Evolutionary conservation across 2,888 invertebrate species (phyloP).

Genomic region (Acanthopleura granulata): DNA sequence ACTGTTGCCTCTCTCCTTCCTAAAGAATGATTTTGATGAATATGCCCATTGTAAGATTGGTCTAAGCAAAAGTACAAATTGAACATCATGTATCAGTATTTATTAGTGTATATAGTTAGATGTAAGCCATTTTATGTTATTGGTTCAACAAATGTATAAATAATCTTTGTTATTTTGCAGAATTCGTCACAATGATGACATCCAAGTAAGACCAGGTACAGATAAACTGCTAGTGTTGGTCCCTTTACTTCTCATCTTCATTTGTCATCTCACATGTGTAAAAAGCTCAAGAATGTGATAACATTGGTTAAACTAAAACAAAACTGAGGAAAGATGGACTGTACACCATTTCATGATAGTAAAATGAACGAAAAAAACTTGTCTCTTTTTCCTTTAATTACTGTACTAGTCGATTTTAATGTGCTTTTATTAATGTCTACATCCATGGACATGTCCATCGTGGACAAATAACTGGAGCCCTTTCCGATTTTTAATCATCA

Average conservation of each 20-base stretch:
- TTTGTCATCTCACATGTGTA: constrained; percentile 19
- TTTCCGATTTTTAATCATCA: constrained; percentile 1
- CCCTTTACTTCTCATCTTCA: constrained; percentile 19
- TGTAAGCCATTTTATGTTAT: too few relatives aligned
- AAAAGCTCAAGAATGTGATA: constrained; percentile 19
- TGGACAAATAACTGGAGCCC: background rate
- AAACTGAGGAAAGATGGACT: background rate
- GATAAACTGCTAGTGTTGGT: constrained; percentile 5
- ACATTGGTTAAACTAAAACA: background rate
- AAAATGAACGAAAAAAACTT: background rate
- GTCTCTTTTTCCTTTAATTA: background rate
- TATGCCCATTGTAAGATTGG: too few relatives aligned
- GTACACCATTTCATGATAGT: constrained; percentile 6
- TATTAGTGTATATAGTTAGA: too few relatives aligned
- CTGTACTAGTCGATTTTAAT: constrained; percentile 8
- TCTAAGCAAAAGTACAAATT: too few relatives aligned
- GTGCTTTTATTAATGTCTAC: constrained; percentile 5
- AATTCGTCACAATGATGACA: constrained; percentile 49
- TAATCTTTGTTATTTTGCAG: constrained; percentile 33
- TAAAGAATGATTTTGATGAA: too few relatives aligned
- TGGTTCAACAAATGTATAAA: too few relatives aligned
- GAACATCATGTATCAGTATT: too few relatives aligned
- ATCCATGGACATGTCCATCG: background rate
- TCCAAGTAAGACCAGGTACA: constrained; percentile 31
- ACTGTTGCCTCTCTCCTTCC: too few relatives aligned